Conservation (phyloP, 2,113 vertebrate species). For the Psephotus haematonotus region DNA sequence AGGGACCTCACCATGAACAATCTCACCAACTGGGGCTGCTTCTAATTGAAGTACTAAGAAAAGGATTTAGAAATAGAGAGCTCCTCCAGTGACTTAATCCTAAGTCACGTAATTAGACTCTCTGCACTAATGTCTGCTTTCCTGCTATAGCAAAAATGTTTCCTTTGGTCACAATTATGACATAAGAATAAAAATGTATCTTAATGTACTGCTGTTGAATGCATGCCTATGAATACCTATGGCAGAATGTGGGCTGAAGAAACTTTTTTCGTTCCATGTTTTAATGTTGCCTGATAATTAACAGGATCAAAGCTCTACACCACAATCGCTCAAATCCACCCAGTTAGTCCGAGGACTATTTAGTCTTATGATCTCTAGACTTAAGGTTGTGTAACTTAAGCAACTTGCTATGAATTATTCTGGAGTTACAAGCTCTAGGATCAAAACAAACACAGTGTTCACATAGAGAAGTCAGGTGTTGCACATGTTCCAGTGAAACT, state of each 20-base stretch:
- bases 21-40: not conserved
- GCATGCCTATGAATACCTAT: not conserved
- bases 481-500: fast-evolving
- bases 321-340: not conserved
- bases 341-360: not conserved
- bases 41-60: not conserved
- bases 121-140: not conserved
- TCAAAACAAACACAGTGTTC: not conserved
- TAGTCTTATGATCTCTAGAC: not conserved
- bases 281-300: not conserved
- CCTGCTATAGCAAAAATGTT: not conserved
- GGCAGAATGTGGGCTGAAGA: not conserved
- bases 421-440: not conserved
- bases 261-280: not conserved
- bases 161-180: not conserved
- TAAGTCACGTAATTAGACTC: not conserved
- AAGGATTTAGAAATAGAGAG: not conserved
- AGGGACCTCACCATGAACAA: not conserved
- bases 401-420: not conserved
- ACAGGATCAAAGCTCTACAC: not conserved
- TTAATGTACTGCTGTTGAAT: not conserved
- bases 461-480: not conserved
- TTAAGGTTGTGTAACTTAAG: not conserved
- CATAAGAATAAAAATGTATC: not conserved
- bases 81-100: not conserved